Evolutionary conservation across 2,888 invertebrate species (phyloP).

Genomic region (Acrocyrtus sp.): DNA sequence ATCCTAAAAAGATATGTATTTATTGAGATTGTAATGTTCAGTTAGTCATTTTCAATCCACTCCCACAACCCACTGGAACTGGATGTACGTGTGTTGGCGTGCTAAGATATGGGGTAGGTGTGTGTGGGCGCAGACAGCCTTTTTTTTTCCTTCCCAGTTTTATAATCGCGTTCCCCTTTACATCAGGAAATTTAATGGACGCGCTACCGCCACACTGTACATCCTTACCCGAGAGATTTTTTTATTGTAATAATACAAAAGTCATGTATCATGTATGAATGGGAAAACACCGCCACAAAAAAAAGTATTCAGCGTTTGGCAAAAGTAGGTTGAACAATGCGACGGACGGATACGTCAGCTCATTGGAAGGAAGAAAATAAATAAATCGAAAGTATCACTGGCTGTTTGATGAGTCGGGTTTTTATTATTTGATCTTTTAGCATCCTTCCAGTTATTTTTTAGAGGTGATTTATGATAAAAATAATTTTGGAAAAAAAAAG

Average conservation of each 20-base stretch:
- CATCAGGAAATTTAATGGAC: neutral
- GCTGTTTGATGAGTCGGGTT: too few species aligned
- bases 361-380: neutral
- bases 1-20: too few species aligned
- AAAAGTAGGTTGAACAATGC: neutral
- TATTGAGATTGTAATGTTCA: slow-evolving; percentile 11
- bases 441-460: slow-evolving; percentile 5
- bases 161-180: neutral
- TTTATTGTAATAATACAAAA: neutral
- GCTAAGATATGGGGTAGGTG: neutral
- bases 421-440: too few species aligned
- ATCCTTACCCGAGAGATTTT: neutral
- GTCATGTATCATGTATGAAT: neutral
- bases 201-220: too few species aligned
- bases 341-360: too few species aligned
- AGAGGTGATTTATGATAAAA: slow-evolving; percentile 30
- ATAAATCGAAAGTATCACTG: neutral
- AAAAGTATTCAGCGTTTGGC: neutral
- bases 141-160: neutral
- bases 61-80: slow-evolving; percentile 13
- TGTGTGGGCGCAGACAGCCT: neutral
- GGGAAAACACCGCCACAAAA: neutral
- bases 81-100: neutral
- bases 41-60: slow-evolving; percentile 37
- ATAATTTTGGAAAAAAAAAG: slow-evolving; percentile 20